These are phyloP conservation scores for Epinotia brunnichana DNA, from an alignment of 2,888 invertebrate species.

Conservation along the genomic window DNA sequence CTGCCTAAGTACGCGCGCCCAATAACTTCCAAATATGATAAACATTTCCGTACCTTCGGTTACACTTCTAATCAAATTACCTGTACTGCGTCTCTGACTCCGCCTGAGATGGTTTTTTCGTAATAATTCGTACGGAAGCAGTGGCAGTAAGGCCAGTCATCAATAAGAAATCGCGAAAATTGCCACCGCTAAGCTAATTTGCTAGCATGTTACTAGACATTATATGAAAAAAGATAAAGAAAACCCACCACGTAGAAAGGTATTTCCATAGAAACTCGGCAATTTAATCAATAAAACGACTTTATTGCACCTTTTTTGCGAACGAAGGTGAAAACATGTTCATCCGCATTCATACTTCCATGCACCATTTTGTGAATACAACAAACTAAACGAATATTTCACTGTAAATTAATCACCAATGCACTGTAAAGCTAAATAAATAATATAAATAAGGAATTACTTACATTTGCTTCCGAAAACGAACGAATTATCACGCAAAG, in stretches of 20 bases:
- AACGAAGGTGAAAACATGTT: slow-evolving; percentile 60
- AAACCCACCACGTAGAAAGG: slow-evolving; percentile 56
- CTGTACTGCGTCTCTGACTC: slow-evolving; percentile 63
- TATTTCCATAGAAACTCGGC: slow-evolving; percentile 74
- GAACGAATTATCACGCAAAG: slow-evolving; percentile 82
- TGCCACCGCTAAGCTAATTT: slow-evolving; percentile 33
- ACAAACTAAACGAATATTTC: slow-evolving; percentile 51
- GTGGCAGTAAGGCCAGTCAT: slow-evolving; percentile 81
- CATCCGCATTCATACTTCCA: slow-evolving; percentile 55
- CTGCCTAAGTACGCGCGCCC: slow-evolving; percentile 16
- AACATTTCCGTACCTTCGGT: slow-evolving; percentile 13
- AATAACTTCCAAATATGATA: slow-evolving; percentile 8
- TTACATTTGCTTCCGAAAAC: slow-evolving; percentile 77
- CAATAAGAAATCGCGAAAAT: slow-evolving; percentile 57
- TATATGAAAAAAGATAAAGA: slow-evolving; percentile 51
- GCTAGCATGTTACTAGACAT: slow-evolving; percentile 28
- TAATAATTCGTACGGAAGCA: slow-evolving; percentile 76
- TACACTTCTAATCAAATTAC: slow-evolving; percentile 34
- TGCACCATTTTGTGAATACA: slow-evolving; percentile 61
- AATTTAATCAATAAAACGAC: slow-evolving; percentile 74
- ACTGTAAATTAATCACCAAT: slow-evolving; percentile 49
- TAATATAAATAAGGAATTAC: slow-evolving; percentile 63
- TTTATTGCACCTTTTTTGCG: slow-evolving; percentile 62
- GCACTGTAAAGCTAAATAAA: slow-evolving; percentile 49
- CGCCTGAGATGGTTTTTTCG: slow-evolving; percentile 63